A percentile compares a stretch with the other conserved stretches of the same genome.
Evolutionary conservation across 2,888 invertebrate genomes (phyloP).

Genomic region (Drosophila seclusa): DNA sequence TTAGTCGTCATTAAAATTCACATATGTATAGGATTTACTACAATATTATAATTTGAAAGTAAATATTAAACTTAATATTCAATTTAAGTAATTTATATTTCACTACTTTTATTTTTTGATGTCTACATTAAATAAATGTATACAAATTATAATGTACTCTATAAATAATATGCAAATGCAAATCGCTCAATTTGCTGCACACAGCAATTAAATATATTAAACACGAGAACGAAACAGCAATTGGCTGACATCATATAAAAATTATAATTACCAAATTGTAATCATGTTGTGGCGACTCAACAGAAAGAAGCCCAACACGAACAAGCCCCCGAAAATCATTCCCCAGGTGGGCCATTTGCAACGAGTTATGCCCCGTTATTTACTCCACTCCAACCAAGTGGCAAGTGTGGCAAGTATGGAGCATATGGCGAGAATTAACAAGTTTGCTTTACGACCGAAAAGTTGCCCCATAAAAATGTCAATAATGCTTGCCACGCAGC

Average conservation of each 20-base stretch:
- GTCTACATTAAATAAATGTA: neutral
- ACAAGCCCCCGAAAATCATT: constrained; percentile 20
- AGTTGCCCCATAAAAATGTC: constrained; percentile 70
- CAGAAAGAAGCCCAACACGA: constrained; percentile 5
- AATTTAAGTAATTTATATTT: neutral
- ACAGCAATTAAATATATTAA: constrained; percentile 18
- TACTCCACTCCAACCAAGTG: constrained; percentile 13
- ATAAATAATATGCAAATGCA: neutral
- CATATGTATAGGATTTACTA: too few species aligned
- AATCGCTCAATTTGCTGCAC: constrained; percentile 1
- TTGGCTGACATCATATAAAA: constrained; percentile 22
- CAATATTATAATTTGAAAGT: too few species aligned
- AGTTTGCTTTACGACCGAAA: constrained; percentile 60
- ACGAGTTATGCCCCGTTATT: constrained; percentile 32
- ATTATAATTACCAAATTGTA: constrained; percentile 41
- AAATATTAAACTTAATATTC: neutral
- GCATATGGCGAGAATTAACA: constrained; percentile 72
- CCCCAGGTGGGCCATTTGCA: constrained; percentile 45
- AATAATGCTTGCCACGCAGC: constrained; percentile 50
- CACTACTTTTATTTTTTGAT: neutral
- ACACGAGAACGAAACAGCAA: constrained; percentile 22
- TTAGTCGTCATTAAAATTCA: neutral
- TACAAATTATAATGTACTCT: neutral
- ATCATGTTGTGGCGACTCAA: constrained; percentile 22
- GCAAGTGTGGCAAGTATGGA: constrained; percentile 4